Base-by-base conservation (phyloP, 53 echinoderm and acorn worm genomes). In the Holothuria scabra region DNA sequence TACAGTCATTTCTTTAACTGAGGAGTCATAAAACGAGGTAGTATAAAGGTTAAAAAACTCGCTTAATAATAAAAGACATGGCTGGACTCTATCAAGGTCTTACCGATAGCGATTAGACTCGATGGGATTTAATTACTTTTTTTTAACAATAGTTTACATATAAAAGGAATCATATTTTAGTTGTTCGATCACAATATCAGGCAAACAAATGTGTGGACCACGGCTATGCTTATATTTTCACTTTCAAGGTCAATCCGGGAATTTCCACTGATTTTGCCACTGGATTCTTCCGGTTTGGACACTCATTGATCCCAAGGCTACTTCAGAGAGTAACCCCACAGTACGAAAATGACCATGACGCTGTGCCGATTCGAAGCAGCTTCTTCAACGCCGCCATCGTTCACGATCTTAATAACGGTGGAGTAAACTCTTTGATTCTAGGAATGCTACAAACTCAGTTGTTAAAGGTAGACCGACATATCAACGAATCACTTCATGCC, bases 381-480 rank as follows among this genome's bases (percentile, higher is more conserved):
- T 95, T 95, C 88, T 95, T 95, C 79, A 93, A 95, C 25, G 90
- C 89, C 24, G 14, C 61, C 5, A 75, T 61, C 37, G 68, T 90
- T 13, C 90, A 89, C 82, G 91, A 95, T 48, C 48, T 95, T 28
- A 59, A 16, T n/a, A 75, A 88, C 19, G 95, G 92, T n/a, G 89
- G 89, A 1, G 65, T 92, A 24, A 86, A 92, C 23, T 85, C 92
- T 20, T 76, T 92, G 22, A n/a, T 89, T 13, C 29, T 86, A 41
- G 92, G 92, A 1, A 86, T 83, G 34, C 56, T 79, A 14, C 38
- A 56, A 20, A 72, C 79, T 33, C 83, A 34, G 5, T 38, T 81
- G 13, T 65, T 60, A 34, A 34, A 23, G 26, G 72, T 88, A n/a
- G 92, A 89, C 48, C 20, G 59, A 10, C 52, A 86, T 66, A 72